Evolutionary conservation across 2,113 vertebrate species (phyloP).

Genomic region (Alosa alosa): DNA sequence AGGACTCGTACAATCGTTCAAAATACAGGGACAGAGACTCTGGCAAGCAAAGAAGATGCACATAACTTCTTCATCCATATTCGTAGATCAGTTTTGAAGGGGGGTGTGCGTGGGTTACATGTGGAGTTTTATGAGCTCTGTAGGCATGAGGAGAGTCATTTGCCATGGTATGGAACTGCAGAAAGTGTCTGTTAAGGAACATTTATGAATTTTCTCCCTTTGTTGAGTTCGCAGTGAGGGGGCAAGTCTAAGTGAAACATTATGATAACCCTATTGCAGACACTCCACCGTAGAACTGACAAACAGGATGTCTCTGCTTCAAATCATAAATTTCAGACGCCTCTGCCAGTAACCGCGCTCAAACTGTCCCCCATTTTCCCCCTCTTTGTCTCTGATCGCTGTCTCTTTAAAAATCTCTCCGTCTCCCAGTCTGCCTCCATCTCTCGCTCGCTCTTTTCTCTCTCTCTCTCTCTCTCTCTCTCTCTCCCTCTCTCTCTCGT

Average conservation of each 20-base stretch:
- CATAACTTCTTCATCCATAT: too few relatives aligned
- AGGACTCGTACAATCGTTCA: too few relatives aligned
- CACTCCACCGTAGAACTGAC: background rate
- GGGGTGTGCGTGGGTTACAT: background rate
- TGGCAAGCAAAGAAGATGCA: too few relatives aligned
- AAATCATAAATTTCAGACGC: constrained; percentile 3
- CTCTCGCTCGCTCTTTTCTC: background rate
- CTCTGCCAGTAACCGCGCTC: constrained; percentile 14
- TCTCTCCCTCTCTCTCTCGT: background rate
- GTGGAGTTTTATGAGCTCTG: background rate
- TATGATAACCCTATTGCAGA: constrained; percentile 12
- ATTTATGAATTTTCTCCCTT: background rate
- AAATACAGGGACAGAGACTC: too few relatives aligned
- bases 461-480: background rate
- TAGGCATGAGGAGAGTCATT: background rate
- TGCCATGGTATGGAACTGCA: background rate
- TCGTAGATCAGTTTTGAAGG: too few relatives aligned
- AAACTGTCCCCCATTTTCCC: background rate
- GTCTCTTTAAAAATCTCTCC: constrained; percentile 24
- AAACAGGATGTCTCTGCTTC: constrained; percentile 8
- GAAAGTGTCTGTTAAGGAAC: background rate
- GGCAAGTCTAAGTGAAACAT: background rate
- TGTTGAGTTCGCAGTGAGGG: background rate
- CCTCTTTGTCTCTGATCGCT: constrained; percentile 6
- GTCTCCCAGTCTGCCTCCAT: background rate